Percentiles rank a stretch among this genome's conserved stretches.
These are phyloP conservation scores for Microchirus variegatus DNA, from an alignment of 2,797 vertebrate species.

Conservation along the genomic window DNA sequence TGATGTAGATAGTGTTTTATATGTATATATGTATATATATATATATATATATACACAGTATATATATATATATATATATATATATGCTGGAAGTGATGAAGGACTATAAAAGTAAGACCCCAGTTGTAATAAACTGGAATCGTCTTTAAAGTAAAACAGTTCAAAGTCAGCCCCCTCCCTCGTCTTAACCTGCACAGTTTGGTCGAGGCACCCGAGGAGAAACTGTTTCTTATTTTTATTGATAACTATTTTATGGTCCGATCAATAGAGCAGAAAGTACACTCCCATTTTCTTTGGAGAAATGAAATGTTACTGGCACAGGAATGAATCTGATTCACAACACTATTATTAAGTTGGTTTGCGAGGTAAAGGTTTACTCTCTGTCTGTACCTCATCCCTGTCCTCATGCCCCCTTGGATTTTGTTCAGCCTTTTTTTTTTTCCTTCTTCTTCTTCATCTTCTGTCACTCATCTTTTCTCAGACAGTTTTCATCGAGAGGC, in stretches of 20 bases:
- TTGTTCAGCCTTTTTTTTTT: background rate
- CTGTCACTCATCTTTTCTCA: conserved; percentile 20
- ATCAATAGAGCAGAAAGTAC: conserved; percentile 34
- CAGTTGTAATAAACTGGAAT: conserved; percentile 4
- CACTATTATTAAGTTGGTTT: conserved; percentile 24
- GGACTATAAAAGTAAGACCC: background rate
- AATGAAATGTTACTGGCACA: conserved; percentile 10
- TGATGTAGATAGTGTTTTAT: background rate
- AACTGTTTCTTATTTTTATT: conserved; percentile 10
- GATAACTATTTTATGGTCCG: conserved; percentile 28
- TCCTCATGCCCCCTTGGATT: conserved; percentile 9
- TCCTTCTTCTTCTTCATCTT: too few relatives aligned
- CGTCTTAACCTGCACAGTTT: background rate
- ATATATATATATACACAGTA: too few relatives aligned
- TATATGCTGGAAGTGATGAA: background rate
- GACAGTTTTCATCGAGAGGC: conserved; percentile 49
- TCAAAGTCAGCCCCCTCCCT: background rate
- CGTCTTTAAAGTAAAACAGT: background rate
- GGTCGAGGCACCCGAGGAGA: background rate
- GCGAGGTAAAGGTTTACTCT: conserved; percentile 8
- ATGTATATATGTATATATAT: too few relatives aligned
- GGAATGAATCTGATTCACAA: conserved; percentile 6
- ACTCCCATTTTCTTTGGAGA: conserved; percentile 18
- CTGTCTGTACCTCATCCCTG: conserved; percentile 17
- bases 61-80: too few relatives aligned